These are phyloP conservation scores for Steatocranus sp. DNA, from an alignment of 2,797 vertebrate genomes.

Conservation along the genomic window DNA sequence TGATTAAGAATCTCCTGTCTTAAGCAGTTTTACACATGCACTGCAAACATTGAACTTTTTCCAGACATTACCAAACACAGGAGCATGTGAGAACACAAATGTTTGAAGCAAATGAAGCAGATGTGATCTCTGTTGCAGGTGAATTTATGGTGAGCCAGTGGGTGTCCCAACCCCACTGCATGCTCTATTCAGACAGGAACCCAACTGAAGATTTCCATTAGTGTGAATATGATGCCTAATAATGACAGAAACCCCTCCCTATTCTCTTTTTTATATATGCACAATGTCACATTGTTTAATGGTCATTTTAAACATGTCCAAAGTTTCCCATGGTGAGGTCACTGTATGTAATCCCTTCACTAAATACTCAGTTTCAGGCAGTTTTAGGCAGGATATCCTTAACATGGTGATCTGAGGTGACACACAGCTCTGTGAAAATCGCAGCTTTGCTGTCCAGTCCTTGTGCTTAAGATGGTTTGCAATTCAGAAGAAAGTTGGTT, in stretches of 20 bases:
- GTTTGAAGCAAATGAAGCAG: neutral
- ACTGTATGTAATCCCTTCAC: neutral
- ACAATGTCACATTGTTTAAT: neutral
- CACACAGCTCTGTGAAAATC: neutral
- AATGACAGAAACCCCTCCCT: neutral
- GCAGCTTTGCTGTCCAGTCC: neutral
- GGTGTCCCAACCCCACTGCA: no score
- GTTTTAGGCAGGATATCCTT: neutral
- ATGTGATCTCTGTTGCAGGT: accelerated
- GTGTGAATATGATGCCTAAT: neutral
- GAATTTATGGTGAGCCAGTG: neutral
- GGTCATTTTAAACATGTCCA: neutral
- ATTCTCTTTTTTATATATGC: neutral
- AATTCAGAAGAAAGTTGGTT: neutral
- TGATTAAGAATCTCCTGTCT: neutral
- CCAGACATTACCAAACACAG: neutral
- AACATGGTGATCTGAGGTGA: neutral
- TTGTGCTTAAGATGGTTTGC: neutral
- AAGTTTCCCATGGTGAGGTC: neutral
- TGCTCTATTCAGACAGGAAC: neutral
- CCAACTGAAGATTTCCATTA: neutral
- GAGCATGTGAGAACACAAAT: neutral
- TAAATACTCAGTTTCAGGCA: neutral
- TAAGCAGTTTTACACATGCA: neutral
- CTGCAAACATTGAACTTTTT: neutral